A percentile compares a stretch with the other conserved stretches of the same genome.
These are phyloP conservation scores for Agrotis exclamationis DNA, from an alignment of 2,888 invertebrate genomes.

Conservation along the genomic window DNA sequence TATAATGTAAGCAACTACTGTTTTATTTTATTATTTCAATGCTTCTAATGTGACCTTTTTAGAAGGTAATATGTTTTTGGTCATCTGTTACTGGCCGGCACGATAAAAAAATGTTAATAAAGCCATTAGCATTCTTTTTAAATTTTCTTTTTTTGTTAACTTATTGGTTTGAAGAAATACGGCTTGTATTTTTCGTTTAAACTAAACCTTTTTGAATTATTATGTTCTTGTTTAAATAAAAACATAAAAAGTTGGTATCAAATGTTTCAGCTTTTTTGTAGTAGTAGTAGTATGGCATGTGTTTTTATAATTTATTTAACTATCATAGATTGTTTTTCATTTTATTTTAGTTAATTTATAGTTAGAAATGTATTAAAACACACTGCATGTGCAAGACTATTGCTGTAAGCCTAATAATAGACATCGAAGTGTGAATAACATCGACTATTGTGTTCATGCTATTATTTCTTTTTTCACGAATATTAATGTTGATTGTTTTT, in stretches of 20 bases:
- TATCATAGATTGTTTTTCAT: too few species aligned
- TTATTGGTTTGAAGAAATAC: not conserved
- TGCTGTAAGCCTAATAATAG: not conserved
- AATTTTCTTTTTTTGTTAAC: not conserved
- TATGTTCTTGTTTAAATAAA: too few species aligned
- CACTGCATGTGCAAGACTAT: too few species aligned
- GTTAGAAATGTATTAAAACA: not conserved
- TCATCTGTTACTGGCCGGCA: not conserved
- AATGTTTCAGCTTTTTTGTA: too few species aligned
- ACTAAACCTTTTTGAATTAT: not conserved
- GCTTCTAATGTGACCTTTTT: not conserved
- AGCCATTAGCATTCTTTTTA: not conserved
- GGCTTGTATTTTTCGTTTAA: not conserved
- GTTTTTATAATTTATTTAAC: too few species aligned
- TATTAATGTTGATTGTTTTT: conserved; percentile 11
- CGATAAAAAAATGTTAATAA: not conserved
- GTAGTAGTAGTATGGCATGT: too few species aligned
- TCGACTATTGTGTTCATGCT: conserved; percentile 18
- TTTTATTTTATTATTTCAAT: not conserved
- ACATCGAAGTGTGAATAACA: not conserved
- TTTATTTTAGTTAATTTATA: too few species aligned
- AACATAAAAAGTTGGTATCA: too few species aligned
- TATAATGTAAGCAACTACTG: too few species aligned
- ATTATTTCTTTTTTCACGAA: conserved; percentile 14
- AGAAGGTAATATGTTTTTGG: not conserved